These are phyloP conservation scores for Nothoprocta perdicaria DNA, from an alignment of 2,113 vertebrate species.

Conservation along the genomic window DNA sequence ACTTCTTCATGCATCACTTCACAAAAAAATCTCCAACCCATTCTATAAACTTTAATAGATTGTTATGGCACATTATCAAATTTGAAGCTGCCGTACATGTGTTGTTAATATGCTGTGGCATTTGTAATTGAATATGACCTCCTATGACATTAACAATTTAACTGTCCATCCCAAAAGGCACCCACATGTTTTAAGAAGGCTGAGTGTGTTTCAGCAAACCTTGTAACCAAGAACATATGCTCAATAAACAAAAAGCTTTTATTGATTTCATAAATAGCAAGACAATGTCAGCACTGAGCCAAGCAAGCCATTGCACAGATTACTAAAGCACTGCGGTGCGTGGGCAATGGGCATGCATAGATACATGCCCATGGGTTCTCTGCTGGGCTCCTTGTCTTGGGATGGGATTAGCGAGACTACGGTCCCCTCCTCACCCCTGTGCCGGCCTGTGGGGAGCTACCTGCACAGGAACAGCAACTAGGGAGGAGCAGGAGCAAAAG, in stretches of 20 bases:
- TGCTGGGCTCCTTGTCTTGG: not conserved
- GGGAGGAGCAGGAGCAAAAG: not conserved
- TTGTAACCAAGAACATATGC: slow-evolving; percentile 50
- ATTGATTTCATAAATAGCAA: slow-evolving; percentile 47
- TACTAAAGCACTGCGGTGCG: not conserved
- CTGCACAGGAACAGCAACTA: not conserved
- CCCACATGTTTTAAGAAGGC: slow-evolving; percentile 37
- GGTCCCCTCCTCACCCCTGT: not conserved
- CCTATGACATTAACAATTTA: slow-evolving; percentile 24
- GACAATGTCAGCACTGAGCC: slow-evolving; percentile 39
- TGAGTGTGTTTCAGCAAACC: slow-evolving; percentile 38
- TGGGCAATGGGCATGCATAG: not conserved
- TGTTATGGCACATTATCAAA: not conserved
- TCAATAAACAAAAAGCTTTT: slow-evolving; percentile 55
- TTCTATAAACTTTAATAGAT: not conserved
- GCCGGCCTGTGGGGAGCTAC: not conserved
- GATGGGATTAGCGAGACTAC: not conserved
- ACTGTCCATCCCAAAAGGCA: not conserved
- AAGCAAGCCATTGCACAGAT: not conserved
- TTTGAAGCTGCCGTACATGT: slow-evolving; percentile 20
- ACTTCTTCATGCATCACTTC: not conserved
- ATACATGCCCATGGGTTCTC: not conserved
- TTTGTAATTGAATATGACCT: slow-evolving; percentile 34
- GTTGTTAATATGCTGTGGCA: slow-evolving; percentile 34
- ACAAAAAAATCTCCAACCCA: not conserved